Evolutionary conservation across 1,140 invertebrate species (phyloP), one percentile per base, ranked within the genome.

Genomic region (Neuroterus valhalla): DNA sequence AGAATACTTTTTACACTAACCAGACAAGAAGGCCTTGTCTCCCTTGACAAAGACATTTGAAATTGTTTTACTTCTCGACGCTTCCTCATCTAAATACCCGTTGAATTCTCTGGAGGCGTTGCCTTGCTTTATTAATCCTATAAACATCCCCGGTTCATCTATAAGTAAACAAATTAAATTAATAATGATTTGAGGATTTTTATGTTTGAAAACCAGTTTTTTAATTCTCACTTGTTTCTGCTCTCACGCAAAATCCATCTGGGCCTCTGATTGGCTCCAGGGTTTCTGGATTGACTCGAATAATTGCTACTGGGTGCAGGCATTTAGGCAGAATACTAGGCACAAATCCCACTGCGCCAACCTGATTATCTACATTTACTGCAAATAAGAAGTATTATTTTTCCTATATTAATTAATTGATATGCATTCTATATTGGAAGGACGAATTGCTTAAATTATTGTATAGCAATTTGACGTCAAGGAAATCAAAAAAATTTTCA

Each of bases 141-240:
- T 92, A 79, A 96, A 91, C 90, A 96, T 95, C 43, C 95, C 95
- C 10, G 94, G 92, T 87, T 96, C 95, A 76, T 93, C 93, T 93
- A 74, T 2, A 71, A 82, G 46, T 23, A 73, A 68, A 12, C 8
- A 82, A 72, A 74, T 66, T 26, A 70, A 71, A 31, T 52, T 45
- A 46, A 2, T 2, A 66, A 74, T 42, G 50, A 38, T 14, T 45
- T 44, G 14, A 23, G 1, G 45, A 52, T 17, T 69, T 48, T 69
- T 43, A 55, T 46, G 43, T 42, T 50, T 17, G 3, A 31, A 23
- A 55, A 8, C 55, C 26, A 17, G 50, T 67, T 55, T 8, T 44
- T 52, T 10, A 69, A 52, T 45, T 71, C 82, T 82, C 80, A 92
- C 92, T 92, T 84, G 91, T 91, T 85, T 92, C 89, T 68, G 94